A percentile compares a stretch with the other conserved stretches of the same genome.
Conservation (phyloP, 2,888 invertebrate species). For the Branchellion lobata region DNA sequence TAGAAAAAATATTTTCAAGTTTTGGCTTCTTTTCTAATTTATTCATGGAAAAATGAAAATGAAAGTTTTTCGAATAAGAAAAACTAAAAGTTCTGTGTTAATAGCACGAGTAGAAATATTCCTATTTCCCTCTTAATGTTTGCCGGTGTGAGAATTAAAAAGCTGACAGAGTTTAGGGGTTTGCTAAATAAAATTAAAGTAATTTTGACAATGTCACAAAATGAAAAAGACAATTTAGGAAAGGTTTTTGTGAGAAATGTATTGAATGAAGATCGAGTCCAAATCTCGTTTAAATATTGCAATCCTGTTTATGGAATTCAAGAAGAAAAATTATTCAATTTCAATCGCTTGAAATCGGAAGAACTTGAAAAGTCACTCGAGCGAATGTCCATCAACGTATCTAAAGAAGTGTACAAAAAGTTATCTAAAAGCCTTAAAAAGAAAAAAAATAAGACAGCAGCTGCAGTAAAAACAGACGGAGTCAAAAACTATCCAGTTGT, state of each 20-base stretch:
- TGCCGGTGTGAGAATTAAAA: not conserved
- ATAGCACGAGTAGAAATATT: too few relatives aligned
- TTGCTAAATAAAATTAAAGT: not conserved
- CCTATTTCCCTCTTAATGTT: not conserved
- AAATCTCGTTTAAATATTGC: slow-evolving; percentile 46
- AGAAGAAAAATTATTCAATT: slow-evolving; percentile 47
- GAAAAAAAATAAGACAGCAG: not conserved
- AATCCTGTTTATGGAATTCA: slow-evolving; percentile 11
- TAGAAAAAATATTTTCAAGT: too few relatives aligned
- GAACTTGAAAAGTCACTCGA: slow-evolving; percentile 47
- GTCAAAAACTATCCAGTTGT: not conserved
- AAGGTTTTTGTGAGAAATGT: slow-evolving; percentile 46
- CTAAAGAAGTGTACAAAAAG: slow-evolving; percentile 49
- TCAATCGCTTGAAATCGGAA: slow-evolving; percentile 50
- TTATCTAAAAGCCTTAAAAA: slow-evolving; percentile 42
- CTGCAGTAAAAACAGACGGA: not conserved
- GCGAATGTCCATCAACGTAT: slow-evolving; percentile 48
- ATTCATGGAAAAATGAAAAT: too few relatives aligned
- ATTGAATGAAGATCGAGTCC: slow-evolving; percentile 49
- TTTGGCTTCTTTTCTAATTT: too few relatives aligned
- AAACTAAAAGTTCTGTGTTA: too few relatives aligned
- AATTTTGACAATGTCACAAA: not conserved
- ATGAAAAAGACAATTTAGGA: not conserved
- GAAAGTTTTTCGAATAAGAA: too few relatives aligned
- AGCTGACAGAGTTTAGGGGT: not conserved